These are phyloP conservation scores for Urocolius indicus DNA, from an alignment of 2,113 vertebrate species.

Conservation along the genomic window DNA sequence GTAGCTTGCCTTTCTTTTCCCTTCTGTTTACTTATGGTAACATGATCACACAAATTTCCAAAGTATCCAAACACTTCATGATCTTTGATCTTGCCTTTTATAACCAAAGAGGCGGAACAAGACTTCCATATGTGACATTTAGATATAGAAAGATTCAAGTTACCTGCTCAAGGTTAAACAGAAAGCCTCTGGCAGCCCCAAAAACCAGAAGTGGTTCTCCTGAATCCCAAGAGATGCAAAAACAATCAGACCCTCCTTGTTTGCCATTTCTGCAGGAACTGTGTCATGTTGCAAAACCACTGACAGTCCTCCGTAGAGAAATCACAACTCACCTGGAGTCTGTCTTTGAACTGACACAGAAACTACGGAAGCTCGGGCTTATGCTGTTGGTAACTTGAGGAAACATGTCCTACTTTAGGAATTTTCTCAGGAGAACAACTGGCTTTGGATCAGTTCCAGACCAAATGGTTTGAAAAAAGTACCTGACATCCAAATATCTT, in stretches of 20 bases:
- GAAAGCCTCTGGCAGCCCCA: background rate
- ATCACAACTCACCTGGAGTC: background rate
- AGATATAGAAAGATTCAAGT: background rate
- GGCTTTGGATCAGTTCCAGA: background rate
- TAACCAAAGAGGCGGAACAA: background rate
- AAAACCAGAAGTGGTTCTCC: background rate
- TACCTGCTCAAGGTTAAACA: background rate
- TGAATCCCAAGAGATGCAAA: background rate
- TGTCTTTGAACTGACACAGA: background rate
- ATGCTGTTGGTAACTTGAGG: background rate
- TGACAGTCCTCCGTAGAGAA: background rate
- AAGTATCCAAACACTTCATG: background rate
- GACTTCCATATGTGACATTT: background rate
- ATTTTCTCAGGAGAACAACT: background rate
- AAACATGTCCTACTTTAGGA: background rate
- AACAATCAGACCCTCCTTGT: accelerated
- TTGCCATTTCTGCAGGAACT: background rate
- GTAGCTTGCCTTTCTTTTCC: background rate
- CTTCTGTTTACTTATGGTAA: constrained; percentile 33
- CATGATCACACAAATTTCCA: background rate
- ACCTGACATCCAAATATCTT: background rate
- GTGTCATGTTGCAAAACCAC: background rate
- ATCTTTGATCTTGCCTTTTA: constrained; percentile 35
- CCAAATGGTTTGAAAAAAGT: background rate
- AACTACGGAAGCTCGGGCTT: background rate